Conservation (phyloP, 2,113 vertebrate genomes). For the Albula goreensis region DNA sequence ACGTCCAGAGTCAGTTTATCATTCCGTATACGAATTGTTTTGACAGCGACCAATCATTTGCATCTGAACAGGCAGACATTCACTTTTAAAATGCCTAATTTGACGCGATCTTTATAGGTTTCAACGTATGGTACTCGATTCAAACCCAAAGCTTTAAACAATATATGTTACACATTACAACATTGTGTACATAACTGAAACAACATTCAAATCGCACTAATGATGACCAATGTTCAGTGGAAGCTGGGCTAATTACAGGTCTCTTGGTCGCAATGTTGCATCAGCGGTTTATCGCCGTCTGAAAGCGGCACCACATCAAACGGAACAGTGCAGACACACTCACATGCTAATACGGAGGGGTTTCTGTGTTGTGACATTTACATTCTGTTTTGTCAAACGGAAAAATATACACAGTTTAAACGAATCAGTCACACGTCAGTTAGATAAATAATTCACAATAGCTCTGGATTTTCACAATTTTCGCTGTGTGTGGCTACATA, state of each 20-base stretch:
- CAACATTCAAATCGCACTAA: not conserved
- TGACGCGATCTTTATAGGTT: not conserved
- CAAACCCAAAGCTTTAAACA: not conserved
- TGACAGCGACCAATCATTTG: not conserved
- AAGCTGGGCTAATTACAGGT: not conserved
- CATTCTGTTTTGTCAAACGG: not conserved
- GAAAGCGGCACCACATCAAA: constrained; percentile 36
- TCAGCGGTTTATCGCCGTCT: constrained; percentile 39
- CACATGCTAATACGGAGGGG: constrained; percentile 44
- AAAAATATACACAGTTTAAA: not conserved
- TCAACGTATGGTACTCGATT: not conserved
- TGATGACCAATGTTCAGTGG: not conserved
- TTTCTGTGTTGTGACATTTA: constrained; percentile 17
- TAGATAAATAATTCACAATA: not conserved
- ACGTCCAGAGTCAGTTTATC: not conserved
- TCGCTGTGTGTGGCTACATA: not conserved
- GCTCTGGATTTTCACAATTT: not conserved
- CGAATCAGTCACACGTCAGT: not conserved
- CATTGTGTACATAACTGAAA: not conserved
- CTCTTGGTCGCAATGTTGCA: constrained; percentile 22
- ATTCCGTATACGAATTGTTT: not conserved
- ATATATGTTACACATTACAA: not conserved
- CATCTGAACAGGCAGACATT: not conserved
- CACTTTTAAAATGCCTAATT: not conserved
- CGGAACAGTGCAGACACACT: constrained; percentile 38